These are phyloP conservation scores for Psophia crepitans DNA, from an alignment of 2,113 vertebrate genomes.

Conservation along the genomic window DNA sequence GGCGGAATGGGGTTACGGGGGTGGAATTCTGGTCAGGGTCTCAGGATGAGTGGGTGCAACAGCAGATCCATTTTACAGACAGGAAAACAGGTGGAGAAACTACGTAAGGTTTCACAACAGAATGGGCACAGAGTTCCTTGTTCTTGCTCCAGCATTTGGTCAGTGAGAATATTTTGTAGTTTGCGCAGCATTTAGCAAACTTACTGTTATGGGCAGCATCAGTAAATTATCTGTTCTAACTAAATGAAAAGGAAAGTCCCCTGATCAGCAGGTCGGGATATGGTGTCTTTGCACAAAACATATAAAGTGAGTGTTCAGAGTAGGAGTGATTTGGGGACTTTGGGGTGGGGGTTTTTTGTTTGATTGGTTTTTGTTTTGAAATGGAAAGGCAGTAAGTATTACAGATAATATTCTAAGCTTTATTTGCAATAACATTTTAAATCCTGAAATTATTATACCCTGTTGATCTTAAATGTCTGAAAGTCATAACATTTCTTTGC, in stretches of 20 bases:
- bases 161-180: background rate
- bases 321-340: background rate
- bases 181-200: background rate
- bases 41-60: background rate
- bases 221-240: background rate
- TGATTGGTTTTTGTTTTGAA: background rate
- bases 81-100: background rate
- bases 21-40: background rate
- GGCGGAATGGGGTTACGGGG: background rate
- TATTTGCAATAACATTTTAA: background rate
- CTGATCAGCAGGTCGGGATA: background rate
- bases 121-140: background rate
- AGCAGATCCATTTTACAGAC: background rate
- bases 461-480: constrained; percentile 11
- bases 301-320: background rate
- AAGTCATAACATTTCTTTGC: background rate
- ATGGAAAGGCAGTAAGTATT: background rate
- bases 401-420: background rate
- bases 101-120: background rate
- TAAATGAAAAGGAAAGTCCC: background rate
- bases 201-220: background rate
- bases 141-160: background rate
- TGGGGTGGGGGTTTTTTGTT: background rate
- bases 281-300: background rate
- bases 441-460: background rate